These are phyloP conservation scores for Ciona savignyi DNA, from an alignment of 23 tunicate genomes.

Conservation along the genomic window DNA sequence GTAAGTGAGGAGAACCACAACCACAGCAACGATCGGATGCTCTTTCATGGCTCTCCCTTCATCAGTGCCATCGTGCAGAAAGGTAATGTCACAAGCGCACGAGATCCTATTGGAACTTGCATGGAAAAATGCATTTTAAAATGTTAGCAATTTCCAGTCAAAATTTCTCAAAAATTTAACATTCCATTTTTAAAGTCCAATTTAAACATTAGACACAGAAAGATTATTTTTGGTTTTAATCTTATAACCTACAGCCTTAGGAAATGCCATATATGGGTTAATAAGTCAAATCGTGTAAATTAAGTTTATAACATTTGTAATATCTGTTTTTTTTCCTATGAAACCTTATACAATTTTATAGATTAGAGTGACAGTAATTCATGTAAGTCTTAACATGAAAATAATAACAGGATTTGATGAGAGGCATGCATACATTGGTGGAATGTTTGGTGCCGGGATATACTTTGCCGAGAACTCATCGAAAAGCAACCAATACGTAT, in stretches of 20 bases:
- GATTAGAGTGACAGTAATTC: no score
- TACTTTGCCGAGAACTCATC: slow-evolving; percentile 99
- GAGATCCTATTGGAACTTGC: no score
- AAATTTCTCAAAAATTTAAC: no score
- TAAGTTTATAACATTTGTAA: background rate
- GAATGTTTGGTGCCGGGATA: slow-evolving; percentile 99
- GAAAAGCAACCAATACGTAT: slow-evolving; percentile 97
- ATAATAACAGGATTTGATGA: slow-evolving; percentile 86
- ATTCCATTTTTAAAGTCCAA: no score
- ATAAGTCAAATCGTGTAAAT: background rate
- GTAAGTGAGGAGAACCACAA: slow-evolving; percentile 93
- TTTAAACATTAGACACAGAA: no score
- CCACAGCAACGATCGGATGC: slow-evolving; percentile 97
- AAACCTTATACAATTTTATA: background rate
- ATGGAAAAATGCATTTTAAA: no score
- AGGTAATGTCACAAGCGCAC: slow-evolving; percentile 64
- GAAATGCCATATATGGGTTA: no score
- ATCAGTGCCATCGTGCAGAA: slow-evolving; percentile 96
- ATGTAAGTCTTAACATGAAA: background rate
- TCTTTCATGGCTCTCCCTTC: slow-evolving; percentile 99
- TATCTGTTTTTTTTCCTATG: background rate
- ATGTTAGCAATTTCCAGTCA: no score
- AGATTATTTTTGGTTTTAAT: no score
- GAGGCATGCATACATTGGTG: slow-evolving; percentile 98
- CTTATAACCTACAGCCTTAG: no score